Conservation (phyloP, 2,888 invertebrate genomes). For the Sinotaia quadrata region DNA sequence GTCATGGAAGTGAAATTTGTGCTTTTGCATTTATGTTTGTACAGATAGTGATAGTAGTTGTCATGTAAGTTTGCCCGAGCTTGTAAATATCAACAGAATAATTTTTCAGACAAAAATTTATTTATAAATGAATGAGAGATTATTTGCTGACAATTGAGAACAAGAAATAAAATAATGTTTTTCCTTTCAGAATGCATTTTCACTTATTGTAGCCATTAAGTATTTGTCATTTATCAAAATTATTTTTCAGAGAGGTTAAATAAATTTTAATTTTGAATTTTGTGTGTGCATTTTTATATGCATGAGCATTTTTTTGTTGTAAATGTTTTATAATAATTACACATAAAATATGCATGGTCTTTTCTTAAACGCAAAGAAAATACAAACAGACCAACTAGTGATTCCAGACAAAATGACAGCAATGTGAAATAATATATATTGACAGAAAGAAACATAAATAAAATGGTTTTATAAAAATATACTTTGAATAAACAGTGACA, state of each 20-base stretch:
- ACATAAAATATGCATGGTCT: too few species aligned
- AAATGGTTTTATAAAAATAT: too few species aligned
- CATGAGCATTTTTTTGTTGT: too few species aligned
- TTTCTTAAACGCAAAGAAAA: too few species aligned
- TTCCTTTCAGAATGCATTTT: background rate
- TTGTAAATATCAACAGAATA: background rate
- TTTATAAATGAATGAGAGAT: too few species aligned
- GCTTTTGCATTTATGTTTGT: background rate
- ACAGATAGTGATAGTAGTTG: background rate
- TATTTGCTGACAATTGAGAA: background rate
- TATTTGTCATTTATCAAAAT: background rate
- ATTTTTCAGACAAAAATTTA: too few species aligned
- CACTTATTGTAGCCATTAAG: background rate
- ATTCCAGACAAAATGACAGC: too few species aligned
- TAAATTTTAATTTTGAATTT: background rate
- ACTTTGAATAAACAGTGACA: too few species aligned
- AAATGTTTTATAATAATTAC: too few species aligned
- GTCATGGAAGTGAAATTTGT: slow-evolving; percentile 46
- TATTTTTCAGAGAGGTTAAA: background rate
- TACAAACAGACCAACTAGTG: too few species aligned
- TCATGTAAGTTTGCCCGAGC: background rate
- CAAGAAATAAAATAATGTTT: background rate
- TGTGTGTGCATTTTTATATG: background rate
- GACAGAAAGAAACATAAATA: too few species aligned
- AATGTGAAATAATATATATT: too few species aligned